Evolutionary conservation across 2,888 invertebrate species (phyloP), one percentile per base, ranked within the genome.

Genomic region (Hypselothyrea guttata): DNA sequence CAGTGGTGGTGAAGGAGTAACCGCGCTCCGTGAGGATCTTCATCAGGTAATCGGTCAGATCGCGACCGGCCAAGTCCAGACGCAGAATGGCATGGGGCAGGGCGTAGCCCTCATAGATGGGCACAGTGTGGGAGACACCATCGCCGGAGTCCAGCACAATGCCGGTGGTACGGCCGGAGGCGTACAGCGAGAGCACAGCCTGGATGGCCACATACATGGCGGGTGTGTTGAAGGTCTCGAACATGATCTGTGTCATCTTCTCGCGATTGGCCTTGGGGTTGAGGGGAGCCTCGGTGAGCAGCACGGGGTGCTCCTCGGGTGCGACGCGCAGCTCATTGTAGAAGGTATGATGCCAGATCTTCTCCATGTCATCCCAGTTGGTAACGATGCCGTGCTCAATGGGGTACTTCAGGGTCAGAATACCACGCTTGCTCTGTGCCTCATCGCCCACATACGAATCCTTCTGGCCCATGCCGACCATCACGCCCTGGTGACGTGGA

Each of bases 351-450:
- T 98, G 98, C 98, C 98, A 98, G 92, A 98, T 98, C 91, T 98
- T 97, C 92, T 98, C 98, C 98, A 98, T 98, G 90, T 98, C 98
- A 88, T 98, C 97, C 98, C 98, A 98, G 94, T 98, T 98, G 92
- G 97, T 98, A 89, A 98, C 96, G 91, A 98, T 98, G 88, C 97
- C 97, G 93, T 98, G 97, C 91, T 98, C 97, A 91, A 98, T 97
- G 89, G 98, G 98, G 92, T 98, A 98, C 91, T 98, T 98, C 90
- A 98, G 92, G 78, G 97, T 97, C 86, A 98, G 94, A 92, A 98
- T 97, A 91, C 97, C 95, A 88, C 92, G 90, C 91, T 95, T 96
- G 92, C 94, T 94, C 91, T 96, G 95, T 79, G 95, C 95, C 90
- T 96, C 96, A 90, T 96, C 96, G 56, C 95, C 96, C 7, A 96